Percentiles rank a stretch among this genome's conserved stretches.
Conservation (phyloP, 2,113 vertebrate genomes). For the Syrrhaptes paradoxus region DNA sequence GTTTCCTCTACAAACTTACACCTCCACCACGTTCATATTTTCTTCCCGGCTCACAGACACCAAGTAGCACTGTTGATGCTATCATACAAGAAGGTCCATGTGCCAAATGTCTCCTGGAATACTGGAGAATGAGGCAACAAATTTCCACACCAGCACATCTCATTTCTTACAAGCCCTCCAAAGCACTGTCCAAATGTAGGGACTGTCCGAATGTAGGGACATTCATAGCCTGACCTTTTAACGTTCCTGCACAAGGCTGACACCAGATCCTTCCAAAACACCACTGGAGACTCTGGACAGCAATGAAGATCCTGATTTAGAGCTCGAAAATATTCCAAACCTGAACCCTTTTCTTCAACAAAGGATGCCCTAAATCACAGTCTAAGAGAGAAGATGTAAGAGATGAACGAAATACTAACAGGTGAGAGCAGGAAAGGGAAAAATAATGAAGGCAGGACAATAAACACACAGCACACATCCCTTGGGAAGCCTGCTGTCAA, state of each 20-base stretch:
- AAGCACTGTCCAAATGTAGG: not conserved
- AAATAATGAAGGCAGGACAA: not conserved
- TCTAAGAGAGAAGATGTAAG: not conserved
- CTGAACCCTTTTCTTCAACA: not conserved
- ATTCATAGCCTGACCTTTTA: not conserved
- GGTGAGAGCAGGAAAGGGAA: not conserved
- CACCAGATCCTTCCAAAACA: not conserved
- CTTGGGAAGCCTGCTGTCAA: not conserved
- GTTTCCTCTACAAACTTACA: not conserved
- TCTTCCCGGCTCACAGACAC: not conserved
- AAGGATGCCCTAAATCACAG: not conserved
- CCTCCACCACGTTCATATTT: not conserved
- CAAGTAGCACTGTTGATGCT: not conserved
- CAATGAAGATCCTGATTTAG: not conserved
- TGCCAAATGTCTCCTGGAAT: not conserved
- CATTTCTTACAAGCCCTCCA: not conserved
- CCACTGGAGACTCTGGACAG: not conserved
- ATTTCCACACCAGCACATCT: not conserved
- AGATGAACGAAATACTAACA: not conserved
- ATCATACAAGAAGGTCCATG: rapidly evolving
- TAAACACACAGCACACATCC: not conserved
- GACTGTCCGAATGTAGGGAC: not conserved
- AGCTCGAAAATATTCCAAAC: not conserved
- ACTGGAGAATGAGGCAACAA: not conserved
- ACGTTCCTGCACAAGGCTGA: not conserved